These are phyloP conservation scores for Epinotia ramella DNA, from an alignment of 2,888 invertebrate species.

Conservation along the genomic window DNA sequence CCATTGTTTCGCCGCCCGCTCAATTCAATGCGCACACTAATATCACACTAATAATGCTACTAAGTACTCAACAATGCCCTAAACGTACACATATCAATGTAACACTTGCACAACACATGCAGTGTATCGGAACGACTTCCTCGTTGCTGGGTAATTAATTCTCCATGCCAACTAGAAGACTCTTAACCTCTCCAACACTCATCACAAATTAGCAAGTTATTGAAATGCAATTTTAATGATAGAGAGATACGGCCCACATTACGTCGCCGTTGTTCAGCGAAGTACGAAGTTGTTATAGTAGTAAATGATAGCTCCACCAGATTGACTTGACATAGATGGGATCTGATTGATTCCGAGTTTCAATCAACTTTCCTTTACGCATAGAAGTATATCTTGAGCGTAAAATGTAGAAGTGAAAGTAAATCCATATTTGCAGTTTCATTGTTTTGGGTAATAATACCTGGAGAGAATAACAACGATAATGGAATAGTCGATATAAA, in stretches of 20 bases:
- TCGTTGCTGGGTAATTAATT: constrained; percentile 5
- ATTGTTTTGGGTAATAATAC: not conserved
- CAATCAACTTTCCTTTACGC: not conserved
- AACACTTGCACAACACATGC: constrained; percentile 18
- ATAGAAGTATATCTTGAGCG: not conserved
- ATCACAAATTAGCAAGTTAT: not conserved
- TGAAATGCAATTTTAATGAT: not conserved
- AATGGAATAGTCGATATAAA: too few species aligned
- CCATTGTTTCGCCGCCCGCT: not conserved
- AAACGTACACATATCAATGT: constrained; percentile 11
- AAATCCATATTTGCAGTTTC: not conserved
- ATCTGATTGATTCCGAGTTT: not conserved
- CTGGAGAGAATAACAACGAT: too few species aligned
- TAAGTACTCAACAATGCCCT: not conserved
- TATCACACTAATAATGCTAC: not conserved
- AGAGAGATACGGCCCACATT: not conserved
- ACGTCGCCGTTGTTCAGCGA: not conserved
- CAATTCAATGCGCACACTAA: not conserved
- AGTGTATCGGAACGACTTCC: constrained; percentile 23
- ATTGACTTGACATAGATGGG: not conserved
- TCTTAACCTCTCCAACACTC: not conserved
- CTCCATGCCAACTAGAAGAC: constrained; percentile 8
- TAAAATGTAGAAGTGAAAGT: not conserved
- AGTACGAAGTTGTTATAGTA: not conserved
- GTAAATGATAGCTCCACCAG: not conserved